A percentile compares a stretch with the other conserved stretches of the same genome.
These are phyloP conservation scores for Brachypalpus laphriformis DNA, from an alignment of 2,888 invertebrate species.

Conservation along the genomic window DNA sequence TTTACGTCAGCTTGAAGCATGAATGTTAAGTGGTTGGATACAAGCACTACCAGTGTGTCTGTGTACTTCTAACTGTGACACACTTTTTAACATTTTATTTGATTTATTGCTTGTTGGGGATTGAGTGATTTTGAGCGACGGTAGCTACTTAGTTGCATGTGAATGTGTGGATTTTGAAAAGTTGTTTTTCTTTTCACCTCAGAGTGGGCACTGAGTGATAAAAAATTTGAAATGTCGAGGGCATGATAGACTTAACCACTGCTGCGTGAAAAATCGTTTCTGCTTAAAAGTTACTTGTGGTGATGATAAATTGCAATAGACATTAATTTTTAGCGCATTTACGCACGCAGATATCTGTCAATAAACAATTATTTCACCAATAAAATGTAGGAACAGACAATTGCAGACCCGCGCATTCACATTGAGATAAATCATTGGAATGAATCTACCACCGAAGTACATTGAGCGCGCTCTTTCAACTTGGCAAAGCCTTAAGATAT, in stretches of 20 bases:
- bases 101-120: conserved; percentile 7
- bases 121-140: conserved; percentile 26
- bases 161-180: conserved; percentile 11
- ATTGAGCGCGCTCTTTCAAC: not conserved
- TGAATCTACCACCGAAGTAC: not conserved
- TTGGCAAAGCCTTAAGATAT: not conserved
- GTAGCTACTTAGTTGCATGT: not conserved
- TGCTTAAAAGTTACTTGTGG: not conserved
- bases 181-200: not conserved
- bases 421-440: conserved; percentile 19
- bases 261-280: not conserved
- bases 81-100: conserved; percentile 36
- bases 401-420: not conserved
- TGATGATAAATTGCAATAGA: conserved; percentile 11
- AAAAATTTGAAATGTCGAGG: not conserved
- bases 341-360: conserved; percentile 31
- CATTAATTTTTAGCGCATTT: not conserved
- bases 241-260: not conserved
- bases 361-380: conserved; percentile 14
- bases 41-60: not conserved
- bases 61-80: conserved; percentile 32
- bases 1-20: conserved; percentile 24
- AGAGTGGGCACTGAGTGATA: not conserved
- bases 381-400: conserved; percentile 8
- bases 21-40: conserved; percentile 41